Evolutionary conservation across 2,888 invertebrate species (phyloP), one percentile per base, ranked within the genome.

Genomic region (Cephus pygmeus): DNA sequence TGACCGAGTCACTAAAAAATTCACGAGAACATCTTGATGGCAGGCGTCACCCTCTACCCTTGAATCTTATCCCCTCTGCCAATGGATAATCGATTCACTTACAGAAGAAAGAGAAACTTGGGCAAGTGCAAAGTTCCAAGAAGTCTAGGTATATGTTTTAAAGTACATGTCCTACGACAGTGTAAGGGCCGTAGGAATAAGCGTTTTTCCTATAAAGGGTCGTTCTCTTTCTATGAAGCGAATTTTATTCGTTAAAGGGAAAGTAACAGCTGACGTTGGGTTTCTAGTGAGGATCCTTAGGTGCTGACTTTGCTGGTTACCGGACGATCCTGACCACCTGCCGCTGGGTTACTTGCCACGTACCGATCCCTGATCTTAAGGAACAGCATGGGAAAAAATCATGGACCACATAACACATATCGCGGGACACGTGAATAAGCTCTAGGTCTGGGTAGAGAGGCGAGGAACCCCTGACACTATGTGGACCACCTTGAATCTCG

Each of bases 221-320:
- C 1, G 15, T 40, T 40, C 9, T 23, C 2, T 23, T 23, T 23
- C 56, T 2, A 23, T 23, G 23, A 56, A 56, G 23, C 23, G 6
- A 56, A 23, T 56, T 2, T 56, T 56, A 56, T 56, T 56, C 9
- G 56, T 15, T 71, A 31, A 34, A 71, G 71, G 71, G 71, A 71
- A 69, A 75, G 75, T 69, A 77, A 12, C 77, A 77, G 77, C 75
- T 77, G 77, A 75, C 75, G 75, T 75, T 56, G 76, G 75, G 69
- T 75, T 36, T 9, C 56, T 9, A 56, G 23, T 9, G 56, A 9
- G 9, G 23, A 56, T 56, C 23, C 23, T 23, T 23, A 56, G 9
- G 56, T 9, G 23, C 56, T 75, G 75, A 77, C 77, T 71, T 23
- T 23, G 9, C 71, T 40, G 77, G 77, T 77, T 77, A 77, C 40